These are phyloP conservation scores for Drosophila robusta DNA, from an alignment of 2,888 invertebrate genomes.

Conservation along the genomic window DNA sequence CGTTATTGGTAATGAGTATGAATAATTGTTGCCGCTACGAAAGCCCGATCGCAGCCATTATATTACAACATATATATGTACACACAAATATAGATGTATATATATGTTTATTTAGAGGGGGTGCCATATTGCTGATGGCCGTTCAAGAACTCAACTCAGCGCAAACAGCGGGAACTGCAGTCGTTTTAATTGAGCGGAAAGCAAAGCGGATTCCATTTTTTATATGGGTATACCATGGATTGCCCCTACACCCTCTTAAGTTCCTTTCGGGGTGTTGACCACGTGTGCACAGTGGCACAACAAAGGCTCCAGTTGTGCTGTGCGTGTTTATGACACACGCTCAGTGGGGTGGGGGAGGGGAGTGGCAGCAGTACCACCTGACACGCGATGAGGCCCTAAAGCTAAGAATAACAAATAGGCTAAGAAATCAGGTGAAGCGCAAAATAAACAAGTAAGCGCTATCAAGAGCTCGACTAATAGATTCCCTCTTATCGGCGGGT, in stretches of 20 bases:
- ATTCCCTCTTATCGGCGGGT: neutral
- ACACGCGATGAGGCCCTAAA: slow-evolving; percentile 60
- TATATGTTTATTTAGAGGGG: slow-evolving; percentile 8
- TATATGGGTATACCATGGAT: neutral
- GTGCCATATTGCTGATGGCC: slow-evolving; percentile 15
- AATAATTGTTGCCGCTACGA: slow-evolving; percentile 41
- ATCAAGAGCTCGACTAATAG: neutral
- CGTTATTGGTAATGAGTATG: slow-evolving; percentile 51
- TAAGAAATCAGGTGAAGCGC: slow-evolving; percentile 27
- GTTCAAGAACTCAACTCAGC: slow-evolving; percentile 15
- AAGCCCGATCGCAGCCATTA: slow-evolving; percentile 15
- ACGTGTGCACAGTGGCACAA: slow-evolving; percentile 22
- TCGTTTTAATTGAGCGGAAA: slow-evolving; percentile 69
- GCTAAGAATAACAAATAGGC: slow-evolving; percentile 61
- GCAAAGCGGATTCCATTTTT: slow-evolving; percentile 44
- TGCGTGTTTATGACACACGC: slow-evolving; percentile 51
- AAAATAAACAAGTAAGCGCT: neutral
- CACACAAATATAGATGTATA: neutral
- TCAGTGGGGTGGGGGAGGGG: neutral
- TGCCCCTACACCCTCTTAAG: neutral
- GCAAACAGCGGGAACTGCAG: slow-evolving; percentile 6
- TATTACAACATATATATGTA: neutral
- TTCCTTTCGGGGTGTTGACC: slow-evolving; percentile 24
- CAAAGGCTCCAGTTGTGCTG: slow-evolving; percentile 31
- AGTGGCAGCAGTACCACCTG: slow-evolving; percentile 6